Conservation (phyloP, 2,113 vertebrate species). For the Paradoxurus hermaphroditus region DNA sequence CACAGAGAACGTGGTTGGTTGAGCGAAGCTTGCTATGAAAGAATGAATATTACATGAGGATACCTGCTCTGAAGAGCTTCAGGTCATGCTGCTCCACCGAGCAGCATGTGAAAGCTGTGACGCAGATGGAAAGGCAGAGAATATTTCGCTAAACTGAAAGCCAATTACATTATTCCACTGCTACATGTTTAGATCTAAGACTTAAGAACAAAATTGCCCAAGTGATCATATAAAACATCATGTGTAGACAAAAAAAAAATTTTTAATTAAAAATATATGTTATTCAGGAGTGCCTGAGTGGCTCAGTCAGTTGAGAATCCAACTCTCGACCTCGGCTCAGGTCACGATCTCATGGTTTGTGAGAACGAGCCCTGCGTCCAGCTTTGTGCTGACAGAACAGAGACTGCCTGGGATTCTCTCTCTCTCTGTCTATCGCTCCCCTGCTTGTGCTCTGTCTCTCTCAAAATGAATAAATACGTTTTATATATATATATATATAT, state of each 20-base stretch:
- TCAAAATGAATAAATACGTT: too few relatives aligned
- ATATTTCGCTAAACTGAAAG: neutral
- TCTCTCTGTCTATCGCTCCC: too few relatives aligned
- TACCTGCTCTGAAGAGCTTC: accelerated
- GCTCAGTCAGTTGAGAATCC: too few relatives aligned
- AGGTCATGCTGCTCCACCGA: neutral
- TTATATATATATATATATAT: too few relatives aligned
- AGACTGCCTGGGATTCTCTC: too few relatives aligned
- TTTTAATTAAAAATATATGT: neutral
- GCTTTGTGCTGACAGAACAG: too few relatives aligned
- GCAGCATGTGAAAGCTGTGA: neutral
- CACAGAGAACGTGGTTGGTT: neutral
- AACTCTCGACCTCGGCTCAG: too few relatives aligned
- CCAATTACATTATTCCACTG: neutral
- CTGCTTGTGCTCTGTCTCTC: too few relatives aligned
- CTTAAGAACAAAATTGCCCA: neutral
- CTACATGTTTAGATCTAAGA: neutral
- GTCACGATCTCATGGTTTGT: too few relatives aligned
- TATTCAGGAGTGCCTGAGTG: too few relatives aligned
- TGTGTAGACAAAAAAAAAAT: neutral
- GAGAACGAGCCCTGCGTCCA: too few relatives aligned
- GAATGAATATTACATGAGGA: too few relatives aligned
- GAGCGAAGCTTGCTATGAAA: neutral
- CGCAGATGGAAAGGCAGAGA: neutral
- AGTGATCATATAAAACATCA: neutral